phyloP scores from a whole-genome alignment of 2,113 vertebrate species.

The Elanoides forficatus region DNA sequence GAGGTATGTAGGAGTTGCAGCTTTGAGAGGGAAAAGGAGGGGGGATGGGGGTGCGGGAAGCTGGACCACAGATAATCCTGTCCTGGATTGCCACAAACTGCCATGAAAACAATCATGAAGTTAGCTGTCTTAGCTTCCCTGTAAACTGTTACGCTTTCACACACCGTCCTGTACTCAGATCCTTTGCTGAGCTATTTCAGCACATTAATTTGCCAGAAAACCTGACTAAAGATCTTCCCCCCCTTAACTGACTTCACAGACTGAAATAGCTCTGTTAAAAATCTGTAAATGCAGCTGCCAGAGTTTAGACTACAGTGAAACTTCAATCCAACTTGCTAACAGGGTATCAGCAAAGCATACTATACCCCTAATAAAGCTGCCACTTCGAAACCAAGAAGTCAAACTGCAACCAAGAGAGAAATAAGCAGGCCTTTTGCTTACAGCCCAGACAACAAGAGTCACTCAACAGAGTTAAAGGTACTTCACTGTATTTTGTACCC shows the following conservation, averaged over 20 bases:
- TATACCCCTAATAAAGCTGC: background rate
- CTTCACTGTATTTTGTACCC: background rate
- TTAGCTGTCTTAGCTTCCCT: background rate
- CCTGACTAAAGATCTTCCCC: background rate
- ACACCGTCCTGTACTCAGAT: background rate
- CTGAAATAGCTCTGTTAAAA: background rate
- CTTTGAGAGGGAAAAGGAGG: background rate
- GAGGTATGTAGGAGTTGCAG: background rate
- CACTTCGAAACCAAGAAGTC: background rate
- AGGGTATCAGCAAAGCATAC: background rate
- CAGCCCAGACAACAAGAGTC: background rate
- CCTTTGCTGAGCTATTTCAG: background rate
- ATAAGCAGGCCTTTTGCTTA: background rate
- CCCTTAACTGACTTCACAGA: background rate
- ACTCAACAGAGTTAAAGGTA: background rate
- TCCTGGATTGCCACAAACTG: background rate
- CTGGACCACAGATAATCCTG: background rate
- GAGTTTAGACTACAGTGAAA: background rate
- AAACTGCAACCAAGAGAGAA: background rate
- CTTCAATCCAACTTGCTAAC: background rate
- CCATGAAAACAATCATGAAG: background rate
- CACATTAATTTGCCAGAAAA: background rate
- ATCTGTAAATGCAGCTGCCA: background rate
- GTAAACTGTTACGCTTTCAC: background rate
- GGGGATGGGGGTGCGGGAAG: accelerated